Percentiles rank a stretch among this genome's conserved stretches.
phyloP scores from a whole-genome alignment of 2,888 invertebrate genomes.

The Phengaris arion region DNA sequence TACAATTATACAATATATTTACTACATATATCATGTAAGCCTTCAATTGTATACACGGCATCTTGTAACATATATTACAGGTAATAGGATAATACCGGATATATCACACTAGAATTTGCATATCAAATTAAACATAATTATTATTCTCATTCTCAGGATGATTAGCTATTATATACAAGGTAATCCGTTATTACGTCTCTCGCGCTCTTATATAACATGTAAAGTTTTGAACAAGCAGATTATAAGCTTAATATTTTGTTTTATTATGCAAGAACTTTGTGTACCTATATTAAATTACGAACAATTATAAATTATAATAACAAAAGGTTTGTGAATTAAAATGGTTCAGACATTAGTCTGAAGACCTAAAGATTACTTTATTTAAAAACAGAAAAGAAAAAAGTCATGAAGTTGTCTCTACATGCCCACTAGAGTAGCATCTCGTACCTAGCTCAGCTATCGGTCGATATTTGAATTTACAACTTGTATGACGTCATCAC shows the following conservation, averaged over 20 bases:
- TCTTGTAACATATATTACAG: background rate
- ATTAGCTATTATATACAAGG: background rate
- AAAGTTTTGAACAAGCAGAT: background rate
- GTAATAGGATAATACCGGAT: background rate
- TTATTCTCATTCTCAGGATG: background rate
- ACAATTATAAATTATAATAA: background rate
- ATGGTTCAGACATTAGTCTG: background rate
- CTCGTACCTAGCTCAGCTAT: background rate
- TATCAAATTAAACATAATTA: background rate
- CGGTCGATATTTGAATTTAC: slow-evolving; percentile 22
- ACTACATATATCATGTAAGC: no score
- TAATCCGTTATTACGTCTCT: background rate
- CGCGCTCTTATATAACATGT: background rate
- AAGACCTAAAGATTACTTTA: no score
- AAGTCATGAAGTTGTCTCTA: background rate
- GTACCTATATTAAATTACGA: background rate
- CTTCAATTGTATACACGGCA: background rate
- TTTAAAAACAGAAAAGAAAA: no score
- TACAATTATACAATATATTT: no score
- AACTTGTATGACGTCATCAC: background rate
- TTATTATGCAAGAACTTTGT: background rate
- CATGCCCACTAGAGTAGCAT: background rate
- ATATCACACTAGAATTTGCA: background rate
- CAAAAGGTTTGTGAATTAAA: background rate
- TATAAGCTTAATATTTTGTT: background rate